Evolutionary conservation across 2,113 vertebrate species (phyloP).

Genomic region (Ochotona princeps): DNA sequence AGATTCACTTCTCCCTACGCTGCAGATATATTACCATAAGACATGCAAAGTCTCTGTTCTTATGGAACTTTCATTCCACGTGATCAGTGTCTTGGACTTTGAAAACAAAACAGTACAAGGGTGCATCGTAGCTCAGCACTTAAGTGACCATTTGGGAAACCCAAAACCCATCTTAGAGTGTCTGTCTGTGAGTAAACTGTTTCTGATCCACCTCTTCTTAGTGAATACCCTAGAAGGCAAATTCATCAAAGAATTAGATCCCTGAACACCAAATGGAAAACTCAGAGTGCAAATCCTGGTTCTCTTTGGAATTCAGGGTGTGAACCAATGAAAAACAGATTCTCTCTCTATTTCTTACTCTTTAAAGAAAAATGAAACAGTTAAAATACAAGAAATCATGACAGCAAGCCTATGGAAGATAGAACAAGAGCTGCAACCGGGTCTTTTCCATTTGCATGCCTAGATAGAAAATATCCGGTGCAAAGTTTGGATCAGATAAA

Average conservation of each 20-base stretch:
- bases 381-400: neutral
- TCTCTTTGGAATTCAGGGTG: too few species aligned
- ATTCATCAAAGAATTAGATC: too few species aligned
- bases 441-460: neutral
- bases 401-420: neutral
- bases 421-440: neutral
- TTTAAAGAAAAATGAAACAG: neutral
- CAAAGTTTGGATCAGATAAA: slow-evolving; percentile 48
- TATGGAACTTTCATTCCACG: neutral
- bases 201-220: too few species aligned
- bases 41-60: neutral
- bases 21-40: neutral
- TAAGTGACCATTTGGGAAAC: too few species aligned
- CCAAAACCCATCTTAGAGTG: too few species aligned
- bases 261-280: too few species aligned
- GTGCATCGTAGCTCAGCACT: too few species aligned
- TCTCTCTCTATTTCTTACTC: too few species aligned
- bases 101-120: neutral
- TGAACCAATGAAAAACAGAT: too few species aligned
- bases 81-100: neutral
- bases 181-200: too few species aligned
- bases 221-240: too few species aligned
- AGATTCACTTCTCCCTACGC: neutral
- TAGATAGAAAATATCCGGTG: neutral
- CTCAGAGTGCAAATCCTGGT: too few species aligned